Percentiles rank a stretch among this genome's conserved stretches.
Evolutionary conservation across 2,113 vertebrate species (phyloP).

Genomic region (Cacatua alba): DNA sequence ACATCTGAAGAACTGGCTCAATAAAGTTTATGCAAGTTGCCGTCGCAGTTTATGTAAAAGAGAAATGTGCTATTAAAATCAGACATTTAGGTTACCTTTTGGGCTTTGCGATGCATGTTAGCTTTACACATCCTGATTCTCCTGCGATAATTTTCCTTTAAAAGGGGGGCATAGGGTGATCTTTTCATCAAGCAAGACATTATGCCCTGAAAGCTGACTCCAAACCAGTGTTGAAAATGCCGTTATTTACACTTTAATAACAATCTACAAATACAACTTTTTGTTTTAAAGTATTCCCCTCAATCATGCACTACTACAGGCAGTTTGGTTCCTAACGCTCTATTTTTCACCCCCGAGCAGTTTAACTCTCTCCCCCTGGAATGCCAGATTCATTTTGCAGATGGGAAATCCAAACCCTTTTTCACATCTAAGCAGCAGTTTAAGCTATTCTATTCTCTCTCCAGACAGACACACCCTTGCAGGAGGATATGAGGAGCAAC

Average conservation of each 20-base stretch:
- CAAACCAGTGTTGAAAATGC: constrained; percentile 91
- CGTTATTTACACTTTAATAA: constrained; percentile 88
- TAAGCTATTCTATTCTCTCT: background rate
- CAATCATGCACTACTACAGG: constrained; percentile 70
- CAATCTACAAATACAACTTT: constrained; percentile 80
- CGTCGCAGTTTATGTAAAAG: constrained; percentile 87
- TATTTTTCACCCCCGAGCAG: constrained; percentile 83
- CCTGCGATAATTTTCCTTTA: constrained; percentile 97
- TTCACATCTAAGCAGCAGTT: background rate
- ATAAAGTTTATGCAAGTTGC: constrained; percentile 81
- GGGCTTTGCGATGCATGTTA: constrained; percentile 93
- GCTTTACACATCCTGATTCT: constrained; percentile 98
- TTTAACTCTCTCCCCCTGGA: constrained; percentile 63
- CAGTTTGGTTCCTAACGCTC: constrained; percentile 63
- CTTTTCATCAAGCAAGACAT: constrained; percentile 95
- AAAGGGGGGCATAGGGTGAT: constrained; percentile 85
- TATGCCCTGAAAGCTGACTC: constrained; percentile 97
- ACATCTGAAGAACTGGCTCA: constrained; percentile 68
- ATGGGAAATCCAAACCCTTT: constrained; percentile 33
- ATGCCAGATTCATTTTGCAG: constrained; percentile 9
- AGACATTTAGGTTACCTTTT: constrained; percentile 98
- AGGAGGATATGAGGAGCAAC: background rate
- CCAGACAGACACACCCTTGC: background rate
- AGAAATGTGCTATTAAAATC: constrained; percentile 92
- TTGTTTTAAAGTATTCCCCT: constrained; percentile 75